A percentile compares a stretch with the other conserved stretches of the same genome.
phyloP scores from a whole-genome alignment of 2,113 vertebrate species.

The Ctenodactylus gundi region DNA sequence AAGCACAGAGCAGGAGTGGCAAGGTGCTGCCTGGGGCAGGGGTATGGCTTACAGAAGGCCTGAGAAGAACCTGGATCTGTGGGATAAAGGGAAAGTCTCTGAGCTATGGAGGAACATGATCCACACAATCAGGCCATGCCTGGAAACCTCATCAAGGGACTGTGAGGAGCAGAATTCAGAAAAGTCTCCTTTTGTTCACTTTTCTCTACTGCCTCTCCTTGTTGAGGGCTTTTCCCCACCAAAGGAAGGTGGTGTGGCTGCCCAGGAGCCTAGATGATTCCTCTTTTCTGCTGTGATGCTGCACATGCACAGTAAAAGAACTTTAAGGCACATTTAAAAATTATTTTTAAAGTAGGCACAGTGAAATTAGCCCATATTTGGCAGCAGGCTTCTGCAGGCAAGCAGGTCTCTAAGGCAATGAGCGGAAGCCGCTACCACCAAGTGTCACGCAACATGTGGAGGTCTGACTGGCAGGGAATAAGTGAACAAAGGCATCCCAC shows the following conservation, averaged over 20 bases:
- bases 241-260: background rate
- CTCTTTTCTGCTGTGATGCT: background rate
- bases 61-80: background rate
- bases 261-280: background rate
- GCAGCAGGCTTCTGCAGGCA: background rate
- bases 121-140: background rate
- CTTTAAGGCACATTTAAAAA: background rate
- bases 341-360: background rate
- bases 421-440: background rate
- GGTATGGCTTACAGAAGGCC: background rate
- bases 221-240: background rate
- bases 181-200: background rate
- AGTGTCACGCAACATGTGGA: background rate
- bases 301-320: background rate
- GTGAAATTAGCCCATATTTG: background rate
- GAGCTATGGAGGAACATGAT: background rate
- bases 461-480: background rate
- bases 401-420: background rate
- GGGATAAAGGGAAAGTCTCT: background rate
- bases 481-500: background rate
- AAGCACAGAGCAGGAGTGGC: background rate
- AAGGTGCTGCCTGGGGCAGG: background rate
- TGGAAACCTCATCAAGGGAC: slow-evolving; percentile 16
- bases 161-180: background rate
- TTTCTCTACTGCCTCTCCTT: background rate